These are phyloP conservation scores for Diplosoma virens DNA, from an alignment of 23 tunicate species.

Conservation along the genomic window DNA sequence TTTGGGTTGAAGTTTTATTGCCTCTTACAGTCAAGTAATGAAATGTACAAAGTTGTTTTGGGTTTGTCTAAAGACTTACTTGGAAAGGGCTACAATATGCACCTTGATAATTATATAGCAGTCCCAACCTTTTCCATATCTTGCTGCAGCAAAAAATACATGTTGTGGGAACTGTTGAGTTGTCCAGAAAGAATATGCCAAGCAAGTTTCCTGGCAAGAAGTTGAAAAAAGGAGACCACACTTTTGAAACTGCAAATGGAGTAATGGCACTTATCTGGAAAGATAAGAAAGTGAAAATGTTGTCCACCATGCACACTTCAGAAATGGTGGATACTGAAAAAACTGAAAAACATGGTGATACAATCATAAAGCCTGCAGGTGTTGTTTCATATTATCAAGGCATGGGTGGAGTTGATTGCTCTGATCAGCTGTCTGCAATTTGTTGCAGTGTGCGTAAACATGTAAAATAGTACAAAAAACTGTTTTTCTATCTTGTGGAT, in stretches of 20 bases:
- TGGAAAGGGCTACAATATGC: conserved; percentile 2
- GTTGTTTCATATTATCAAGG: conserved; percentile 14
- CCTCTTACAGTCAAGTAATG: neutral
- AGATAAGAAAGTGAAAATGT: conserved; percentile 14
- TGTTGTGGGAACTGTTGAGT: conserved; percentile 15
- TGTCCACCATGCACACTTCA: conserved; percentile 8
- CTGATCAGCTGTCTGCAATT: conserved; percentile 21
- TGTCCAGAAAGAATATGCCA: conserved; percentile 2
- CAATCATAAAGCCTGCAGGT: neutral
- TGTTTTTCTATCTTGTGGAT: conserved; percentile 16
- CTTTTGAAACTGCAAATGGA: conserved; percentile 7
- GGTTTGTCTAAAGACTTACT: conserved; percentile 6
- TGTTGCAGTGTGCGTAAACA: conserved; percentile 19
- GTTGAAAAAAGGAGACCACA: conserved; percentile 19
- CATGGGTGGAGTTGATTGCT: conserved; percentile 22
- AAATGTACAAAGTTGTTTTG: neutral
- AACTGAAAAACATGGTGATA: conserved; percentile 3
- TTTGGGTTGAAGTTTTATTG: conserved; percentile 14
- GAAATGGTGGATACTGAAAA: conserved; percentile 8
- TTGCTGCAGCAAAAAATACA: conserved; percentile 17
- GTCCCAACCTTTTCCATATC: neutral
- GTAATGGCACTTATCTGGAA: conserved; percentile 19
- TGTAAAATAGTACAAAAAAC: conserved; percentile 13
- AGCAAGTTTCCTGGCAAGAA: conserved; percentile 18
- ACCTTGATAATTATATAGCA: conserved; percentile 32